phyloP scores from a whole-genome alignment of 2,797 vertebrate species.

The Myripristis murdjan region DNA sequence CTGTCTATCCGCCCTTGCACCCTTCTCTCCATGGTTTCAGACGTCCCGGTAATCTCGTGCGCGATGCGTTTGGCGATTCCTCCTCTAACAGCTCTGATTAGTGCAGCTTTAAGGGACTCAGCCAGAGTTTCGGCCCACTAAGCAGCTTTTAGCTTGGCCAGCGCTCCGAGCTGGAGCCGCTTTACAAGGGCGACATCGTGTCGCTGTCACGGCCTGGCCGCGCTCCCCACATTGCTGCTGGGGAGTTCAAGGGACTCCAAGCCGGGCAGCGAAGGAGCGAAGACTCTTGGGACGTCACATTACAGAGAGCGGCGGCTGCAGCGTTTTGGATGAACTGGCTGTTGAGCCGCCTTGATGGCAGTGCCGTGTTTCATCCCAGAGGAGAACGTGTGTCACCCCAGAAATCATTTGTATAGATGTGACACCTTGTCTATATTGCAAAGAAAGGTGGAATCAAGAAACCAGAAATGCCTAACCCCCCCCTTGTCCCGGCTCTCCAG shows the following conservation, averaged over 20 bases:
- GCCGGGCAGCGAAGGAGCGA: conserved; percentile 1
- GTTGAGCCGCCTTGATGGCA: too few species aligned
- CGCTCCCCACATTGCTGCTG: conserved; percentile 30
- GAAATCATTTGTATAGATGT: not conserved
- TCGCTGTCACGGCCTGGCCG: conserved; percentile 65
- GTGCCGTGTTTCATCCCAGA: too few species aligned
- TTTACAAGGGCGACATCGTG: conserved; percentile 57
- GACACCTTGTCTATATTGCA: not conserved
- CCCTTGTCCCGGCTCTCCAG: too few species aligned
- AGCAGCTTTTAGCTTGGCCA: conserved; percentile 77
- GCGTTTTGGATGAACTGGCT: too few species aligned
- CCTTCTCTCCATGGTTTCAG: conserved; percentile 18
- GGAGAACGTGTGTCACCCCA: too few species aligned
- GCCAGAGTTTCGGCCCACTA: conserved; percentile 68
- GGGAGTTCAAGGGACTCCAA: conserved; percentile 25
- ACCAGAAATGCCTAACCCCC: too few species aligned
- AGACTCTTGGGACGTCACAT: too few species aligned
- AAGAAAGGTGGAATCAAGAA: not conserved
- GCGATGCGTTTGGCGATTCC: conserved; percentile 58
- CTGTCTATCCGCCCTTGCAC: not conserved
- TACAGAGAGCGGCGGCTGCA: too few species aligned
- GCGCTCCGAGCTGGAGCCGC: conserved; percentile 50
- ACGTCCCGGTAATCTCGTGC: conserved; percentile 58
- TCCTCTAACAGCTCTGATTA: conserved; percentile 77
- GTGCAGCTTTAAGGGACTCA: conserved; percentile 80